phyloP scores from a whole-genome alignment of 2,797 vertebrate genomes.

The Decapterus maruadsi region DNA sequence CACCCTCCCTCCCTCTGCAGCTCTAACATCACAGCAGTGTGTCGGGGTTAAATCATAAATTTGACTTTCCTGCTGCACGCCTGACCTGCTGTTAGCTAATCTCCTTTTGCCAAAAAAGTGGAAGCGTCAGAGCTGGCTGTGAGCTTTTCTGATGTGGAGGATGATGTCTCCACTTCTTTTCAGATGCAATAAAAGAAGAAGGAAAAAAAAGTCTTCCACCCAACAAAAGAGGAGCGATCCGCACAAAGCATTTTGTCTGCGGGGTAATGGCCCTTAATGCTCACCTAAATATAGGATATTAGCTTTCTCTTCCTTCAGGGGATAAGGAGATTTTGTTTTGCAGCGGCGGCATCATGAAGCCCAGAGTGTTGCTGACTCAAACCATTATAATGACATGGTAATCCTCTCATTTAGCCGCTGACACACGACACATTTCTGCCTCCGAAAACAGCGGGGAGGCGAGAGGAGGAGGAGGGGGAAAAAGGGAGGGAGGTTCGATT shows the following conservation, averaged over 20 bases:
- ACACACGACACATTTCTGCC: constrained; percentile 50
- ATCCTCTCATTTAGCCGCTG: constrained; percentile 74
- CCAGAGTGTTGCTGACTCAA: constrained; percentile 69
- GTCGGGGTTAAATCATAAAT: constrained; percentile 23
- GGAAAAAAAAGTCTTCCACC: neutral
- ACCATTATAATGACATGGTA: constrained; percentile 76
- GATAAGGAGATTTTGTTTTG: constrained; percentile 73
- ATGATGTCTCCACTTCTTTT: constrained; percentile 17
- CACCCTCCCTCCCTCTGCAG: neutral
- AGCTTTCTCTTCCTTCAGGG: constrained; percentile 70
- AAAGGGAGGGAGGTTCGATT: constrained; percentile 19
- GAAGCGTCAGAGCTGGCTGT: constrained; percentile 3
- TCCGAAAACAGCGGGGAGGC: constrained; percentile 28
- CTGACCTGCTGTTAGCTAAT: constrained; percentile 22
- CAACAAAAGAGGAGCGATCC: constrained; percentile 18
- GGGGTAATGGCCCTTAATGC: constrained; percentile 72
- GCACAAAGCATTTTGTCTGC: constrained; percentile 52
- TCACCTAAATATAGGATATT: constrained; percentile 76
- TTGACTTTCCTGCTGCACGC: constrained; percentile 6
- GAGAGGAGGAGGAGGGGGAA: neutral
- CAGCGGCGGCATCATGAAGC: constrained; percentile 60
- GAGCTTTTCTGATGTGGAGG: constrained; percentile 30
- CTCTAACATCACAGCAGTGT: neutral
- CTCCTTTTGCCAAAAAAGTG: neutral
- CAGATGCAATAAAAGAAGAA: constrained; percentile 23